Evolutionary conservation across 2,797 vertebrate species (phyloP).

Genomic region (Chiroxiphia lanceolata): DNA sequence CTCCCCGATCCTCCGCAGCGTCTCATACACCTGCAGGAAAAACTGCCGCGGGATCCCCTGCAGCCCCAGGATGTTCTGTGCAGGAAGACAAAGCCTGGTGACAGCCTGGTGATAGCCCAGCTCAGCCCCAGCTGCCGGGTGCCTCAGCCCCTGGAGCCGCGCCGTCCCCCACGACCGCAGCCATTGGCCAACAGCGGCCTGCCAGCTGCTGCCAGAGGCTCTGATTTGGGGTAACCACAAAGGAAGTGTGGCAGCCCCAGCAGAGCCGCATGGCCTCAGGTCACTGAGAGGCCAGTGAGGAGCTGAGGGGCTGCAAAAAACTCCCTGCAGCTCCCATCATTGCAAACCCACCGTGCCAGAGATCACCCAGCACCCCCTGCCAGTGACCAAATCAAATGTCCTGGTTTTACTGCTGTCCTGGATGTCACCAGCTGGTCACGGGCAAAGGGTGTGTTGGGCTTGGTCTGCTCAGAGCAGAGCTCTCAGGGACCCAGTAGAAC

Average conservation of each 20-base stretch:
- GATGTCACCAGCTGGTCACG: background rate
- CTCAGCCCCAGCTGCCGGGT: background rate
- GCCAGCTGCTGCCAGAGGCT: background rate
- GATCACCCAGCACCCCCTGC: background rate
- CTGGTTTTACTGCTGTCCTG: background rate
- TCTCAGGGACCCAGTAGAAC: background rate
- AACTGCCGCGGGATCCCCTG: conserved; percentile 85
- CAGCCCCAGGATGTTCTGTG: conserved; percentile 91
- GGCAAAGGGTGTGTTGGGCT: background rate
- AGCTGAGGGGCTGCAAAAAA: background rate
- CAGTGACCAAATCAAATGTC: background rate
- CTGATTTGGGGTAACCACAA: conserved; percentile 64
- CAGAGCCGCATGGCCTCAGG: background rate
- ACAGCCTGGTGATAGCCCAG: background rate
- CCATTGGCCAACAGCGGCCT: background rate
- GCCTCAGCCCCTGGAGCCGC: background rate
- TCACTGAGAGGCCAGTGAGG: background rate
- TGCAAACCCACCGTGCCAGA: fast-evolving
- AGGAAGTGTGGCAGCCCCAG: conserved; percentile 26
- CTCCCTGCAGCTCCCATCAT: background rate
- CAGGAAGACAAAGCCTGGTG: background rate
- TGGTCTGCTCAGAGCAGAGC: background rate
- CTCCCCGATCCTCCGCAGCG: conserved; percentile 81
- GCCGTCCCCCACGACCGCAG: background rate
- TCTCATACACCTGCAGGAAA: conserved; percentile 89